Percentiles rank a stretch among this genome's conserved stretches.
These are phyloP conservation scores for Jaculus jaculus DNA, from an alignment of 2,113 vertebrate genomes.

Conservation along the genomic window DNA sequence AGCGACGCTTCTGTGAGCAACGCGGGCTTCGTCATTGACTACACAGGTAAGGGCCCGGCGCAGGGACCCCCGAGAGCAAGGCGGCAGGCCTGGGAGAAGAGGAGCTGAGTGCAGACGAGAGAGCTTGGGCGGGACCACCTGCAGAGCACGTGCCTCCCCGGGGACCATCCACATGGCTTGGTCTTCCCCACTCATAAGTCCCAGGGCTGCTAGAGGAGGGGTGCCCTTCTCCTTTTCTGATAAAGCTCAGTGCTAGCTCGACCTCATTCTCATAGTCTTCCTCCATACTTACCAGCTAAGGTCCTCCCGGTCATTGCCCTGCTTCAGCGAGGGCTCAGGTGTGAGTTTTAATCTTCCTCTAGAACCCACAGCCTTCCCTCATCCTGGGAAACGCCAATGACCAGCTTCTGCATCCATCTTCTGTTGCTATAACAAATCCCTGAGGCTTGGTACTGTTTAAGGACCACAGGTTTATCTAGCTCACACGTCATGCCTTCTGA, in stretches of 20 bases:
- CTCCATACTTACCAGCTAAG: neutral
- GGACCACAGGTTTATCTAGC: neutral
- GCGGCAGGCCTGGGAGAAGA: neutral
- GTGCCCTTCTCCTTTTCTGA: neutral
- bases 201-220: neutral
- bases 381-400: neutral
- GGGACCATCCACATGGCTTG: neutral
- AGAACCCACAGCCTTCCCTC: neutral
- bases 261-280: neutral
- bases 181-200: neutral
- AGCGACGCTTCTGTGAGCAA: constrained; percentile 97
- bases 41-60: constrained; percentile 88
- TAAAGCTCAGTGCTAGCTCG: neutral
- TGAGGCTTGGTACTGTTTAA: neutral
- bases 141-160: neutral
- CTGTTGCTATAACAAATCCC: neutral
- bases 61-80: neutral
- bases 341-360: neutral
- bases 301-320: neutral
- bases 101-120: neutral
- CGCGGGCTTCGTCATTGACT: constrained; percentile 95
- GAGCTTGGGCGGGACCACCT: neutral
- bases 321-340: neutral
- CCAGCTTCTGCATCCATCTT: neutral
- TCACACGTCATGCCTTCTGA: neutral